Percentiles rank a stretch among this genome's conserved stretches.
Evolutionary conservation across 2,888 invertebrate genomes (phyloP).

Genomic region (Dorcus hopei): DNA sequence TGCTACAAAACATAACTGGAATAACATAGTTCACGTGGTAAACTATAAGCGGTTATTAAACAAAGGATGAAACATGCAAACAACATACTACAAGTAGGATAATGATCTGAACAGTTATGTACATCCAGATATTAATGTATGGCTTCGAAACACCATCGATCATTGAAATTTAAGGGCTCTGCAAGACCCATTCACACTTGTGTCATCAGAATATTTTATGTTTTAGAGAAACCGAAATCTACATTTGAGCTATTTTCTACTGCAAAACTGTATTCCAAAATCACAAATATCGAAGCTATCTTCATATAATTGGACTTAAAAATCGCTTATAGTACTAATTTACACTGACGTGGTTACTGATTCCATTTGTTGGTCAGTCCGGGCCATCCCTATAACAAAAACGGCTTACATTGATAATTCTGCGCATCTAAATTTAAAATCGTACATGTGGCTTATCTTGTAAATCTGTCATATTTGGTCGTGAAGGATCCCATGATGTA

Average conservation of each 20-base stretch:
- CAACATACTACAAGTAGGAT: conserved; percentile 41
- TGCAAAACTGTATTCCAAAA: conserved; percentile 47
- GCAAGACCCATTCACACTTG: background rate
- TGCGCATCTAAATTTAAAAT: conserved; percentile 2
- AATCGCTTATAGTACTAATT: conserved; percentile 42
- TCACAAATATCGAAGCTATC: conserved; percentile 46
- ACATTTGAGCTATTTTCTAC: conserved; percentile 35
- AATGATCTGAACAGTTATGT: conserved; percentile 33
- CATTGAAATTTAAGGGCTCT: background rate
- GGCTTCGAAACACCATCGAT: conserved; percentile 12
- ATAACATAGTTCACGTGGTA: conserved; percentile 36
- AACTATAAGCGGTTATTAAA: conserved; percentile 48
- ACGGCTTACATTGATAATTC: background rate
- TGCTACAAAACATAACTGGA: conserved; percentile 35
- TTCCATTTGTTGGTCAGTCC: conserved; percentile 51
- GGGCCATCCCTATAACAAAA: conserved; percentile 53
- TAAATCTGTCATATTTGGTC: conserved; percentile 41
- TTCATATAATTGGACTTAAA: conserved; percentile 43
- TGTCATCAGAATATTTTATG: conserved; percentile 13
- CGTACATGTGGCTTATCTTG: conserved; percentile 46
- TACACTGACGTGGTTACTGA: conserved; percentile 21
- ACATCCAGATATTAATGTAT: conserved; percentile 38
- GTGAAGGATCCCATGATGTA: conserved; percentile 38
- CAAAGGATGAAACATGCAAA: conserved; percentile 44
- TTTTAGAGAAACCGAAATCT: conserved; percentile 29